phyloP scores from a whole-genome alignment of 2,888 invertebrate species.

The Thyatira batis region DNA sequence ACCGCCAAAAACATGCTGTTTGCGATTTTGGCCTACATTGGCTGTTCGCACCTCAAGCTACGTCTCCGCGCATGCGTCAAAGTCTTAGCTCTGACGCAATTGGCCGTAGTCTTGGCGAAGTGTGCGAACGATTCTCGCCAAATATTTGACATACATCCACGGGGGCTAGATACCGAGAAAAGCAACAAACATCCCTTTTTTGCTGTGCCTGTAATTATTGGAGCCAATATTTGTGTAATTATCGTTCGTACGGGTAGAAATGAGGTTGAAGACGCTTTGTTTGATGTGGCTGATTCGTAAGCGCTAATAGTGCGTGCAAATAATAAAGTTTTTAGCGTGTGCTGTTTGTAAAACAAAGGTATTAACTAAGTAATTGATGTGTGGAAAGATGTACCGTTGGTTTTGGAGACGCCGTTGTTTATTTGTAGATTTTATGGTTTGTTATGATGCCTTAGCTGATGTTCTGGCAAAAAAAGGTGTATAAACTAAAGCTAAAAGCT shows the following conservation, averaged over 20 bases:
- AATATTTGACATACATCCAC: constrained; percentile 40
- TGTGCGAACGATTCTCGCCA: constrained; percentile 35
- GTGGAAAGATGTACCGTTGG: constrained; percentile 16
- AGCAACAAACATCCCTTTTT: constrained; percentile 36
- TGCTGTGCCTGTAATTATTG: constrained; percentile 14
- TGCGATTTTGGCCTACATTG: constrained; percentile 26
- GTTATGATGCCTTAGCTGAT: background rate
- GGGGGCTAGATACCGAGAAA: constrained; percentile 36
- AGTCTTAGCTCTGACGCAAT: constrained; percentile 41
- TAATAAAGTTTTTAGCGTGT: constrained; percentile 25
- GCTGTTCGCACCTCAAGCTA: constrained; percentile 27
- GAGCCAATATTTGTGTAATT: constrained; percentile 28
- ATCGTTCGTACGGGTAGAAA: constrained; percentile 24
- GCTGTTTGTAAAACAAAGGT: constrained; percentile 20
- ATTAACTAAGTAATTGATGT: constrained; percentile 26
- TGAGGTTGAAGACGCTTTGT: constrained; percentile 40
- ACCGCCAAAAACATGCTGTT: constrained; percentile 3
- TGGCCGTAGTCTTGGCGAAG: constrained; percentile 25
- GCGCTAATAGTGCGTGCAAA: constrained; percentile 36
- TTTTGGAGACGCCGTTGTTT: background rate
- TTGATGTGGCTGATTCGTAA: constrained; percentile 34
- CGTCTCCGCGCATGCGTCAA: constrained; percentile 42
- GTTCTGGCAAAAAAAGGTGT: too few species aligned
- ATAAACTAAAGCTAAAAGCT: too few species aligned
- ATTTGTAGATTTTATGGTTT: constrained; percentile 2